Base-by-base conservation (phyloP, 2,113 vertebrate species). In the Xenopus laevis region DNA sequence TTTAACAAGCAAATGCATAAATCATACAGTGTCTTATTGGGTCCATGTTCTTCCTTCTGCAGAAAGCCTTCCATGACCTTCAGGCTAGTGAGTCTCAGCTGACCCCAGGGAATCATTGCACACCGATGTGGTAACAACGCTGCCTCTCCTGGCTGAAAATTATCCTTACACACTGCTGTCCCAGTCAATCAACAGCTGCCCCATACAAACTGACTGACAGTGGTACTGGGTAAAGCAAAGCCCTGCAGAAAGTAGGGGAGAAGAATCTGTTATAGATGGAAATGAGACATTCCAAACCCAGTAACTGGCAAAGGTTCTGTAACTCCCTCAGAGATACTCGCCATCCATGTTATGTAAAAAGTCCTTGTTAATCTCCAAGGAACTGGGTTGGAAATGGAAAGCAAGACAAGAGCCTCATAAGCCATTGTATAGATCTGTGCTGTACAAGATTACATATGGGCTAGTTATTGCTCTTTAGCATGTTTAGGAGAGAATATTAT, bases 51-150 rank as follows among this genome's bases (percentile, higher is more conserved):
- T 55, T n/a, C 15, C 17, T 16, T 8, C 2, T 55, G 15, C 91
- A 99, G 97, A 85, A 94, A 81, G 96, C 96, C 0, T 92, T 98
- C 74, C 86, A 81, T 0, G 97, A 98, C 0, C 92, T 94, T 73
- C 94, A 95, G 84, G 86, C 85, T 0, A 84, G 91, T 0, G 96
- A 98, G 66, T 91, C 92, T 81, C 90, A 91, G 18, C 89, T 91
- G 77, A 95, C 93, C 78, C 95, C 94, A 3, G 86, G 94, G 74
- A 88, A 95, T 85, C 87, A 91, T 15, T 97, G 95, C 0, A 95
- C 96, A 11, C 89, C 95, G 17, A 94, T 94, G 83, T 99, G 96
- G 97, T 99, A 94, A 95, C 0, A 59, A 7, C 46, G 5, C 7
- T n/a, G 16, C 46, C 68, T 40, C 5, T 50, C 13, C 58, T 8